phyloP scores from a whole-genome alignment of 2,888 invertebrate species.

The Sinentomon sp. region DNA sequence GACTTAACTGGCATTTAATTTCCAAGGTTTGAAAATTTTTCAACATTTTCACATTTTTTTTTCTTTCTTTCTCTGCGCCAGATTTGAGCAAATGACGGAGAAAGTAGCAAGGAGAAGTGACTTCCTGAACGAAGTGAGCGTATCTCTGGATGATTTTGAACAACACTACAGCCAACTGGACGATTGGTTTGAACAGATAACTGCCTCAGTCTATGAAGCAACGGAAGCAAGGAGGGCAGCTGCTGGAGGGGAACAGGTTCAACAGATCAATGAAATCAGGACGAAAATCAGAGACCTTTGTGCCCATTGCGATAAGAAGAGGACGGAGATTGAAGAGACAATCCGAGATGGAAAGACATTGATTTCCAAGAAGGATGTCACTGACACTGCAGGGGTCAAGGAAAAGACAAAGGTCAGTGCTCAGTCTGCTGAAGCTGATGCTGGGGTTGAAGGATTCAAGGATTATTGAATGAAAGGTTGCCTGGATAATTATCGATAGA shows the following conservation, averaged over 20 bases:
- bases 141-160: conserved; percentile 35
- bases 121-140: conserved; percentile 49
- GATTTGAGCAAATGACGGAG: conserved; percentile 63
- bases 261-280: conserved; percentile 26
- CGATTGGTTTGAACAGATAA: conserved; percentile 40
- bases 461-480: too few relatives aligned
- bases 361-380: conserved; percentile 57
- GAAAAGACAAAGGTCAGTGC: conserved; percentile 46
- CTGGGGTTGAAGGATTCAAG: too few relatives aligned
- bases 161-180: conserved; percentile 37
- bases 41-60: too few relatives aligned
- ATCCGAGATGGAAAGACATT: conserved; percentile 52
- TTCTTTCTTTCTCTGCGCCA: conserved; percentile 18
- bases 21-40: too few relatives aligned
- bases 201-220: conserved; percentile 36
- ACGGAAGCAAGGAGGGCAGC: conserved; percentile 34
- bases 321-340: conserved; percentile 43
- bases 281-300: conserved; percentile 28
- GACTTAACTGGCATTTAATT: too few relatives aligned
- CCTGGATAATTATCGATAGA: too few relatives aligned
- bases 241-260: conserved; percentile 32
- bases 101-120: conserved; percentile 47
- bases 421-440: too few relatives aligned
- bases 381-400: conserved; percentile 51
- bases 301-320: conserved; percentile 24